phyloP scores from a whole-genome alignment of 2,888 invertebrate species.

The Acleris literana region DNA sequence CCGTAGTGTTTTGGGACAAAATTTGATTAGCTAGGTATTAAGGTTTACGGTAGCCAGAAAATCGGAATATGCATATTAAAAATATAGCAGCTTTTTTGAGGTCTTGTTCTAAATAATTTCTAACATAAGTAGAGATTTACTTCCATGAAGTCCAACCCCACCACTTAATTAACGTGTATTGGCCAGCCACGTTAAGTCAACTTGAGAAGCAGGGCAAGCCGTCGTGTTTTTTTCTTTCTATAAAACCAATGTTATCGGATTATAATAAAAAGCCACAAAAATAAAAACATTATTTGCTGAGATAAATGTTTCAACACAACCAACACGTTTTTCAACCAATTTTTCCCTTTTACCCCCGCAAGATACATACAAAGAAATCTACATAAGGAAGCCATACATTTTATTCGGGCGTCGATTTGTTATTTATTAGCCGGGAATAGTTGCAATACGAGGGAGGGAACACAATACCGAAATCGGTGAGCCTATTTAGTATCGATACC shows the following conservation, averaged over 20 bases:
- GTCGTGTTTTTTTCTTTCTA: too few relatives aligned
- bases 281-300: constrained; percentile 9
- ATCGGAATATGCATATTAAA: background rate
- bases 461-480: constrained; percentile 78
- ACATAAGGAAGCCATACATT: constrained; percentile 75
- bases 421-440: constrained; percentile 82
- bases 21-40: constrained; percentile 57
- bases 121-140: too few relatives aligned
- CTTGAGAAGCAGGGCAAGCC: too few relatives aligned
- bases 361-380: constrained; percentile 57
- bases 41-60: background rate
- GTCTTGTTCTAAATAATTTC: background rate
- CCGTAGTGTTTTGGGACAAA: constrained; percentile 55
- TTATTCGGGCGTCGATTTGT: constrained; percentile 81
- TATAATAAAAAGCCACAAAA: background rate
- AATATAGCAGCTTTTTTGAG: background rate
- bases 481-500: constrained; percentile 77
- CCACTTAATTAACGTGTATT: too few relatives aligned
- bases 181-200: too few relatives aligned
- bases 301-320: constrained; percentile 33
- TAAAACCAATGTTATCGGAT: background rate
- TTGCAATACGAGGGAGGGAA: constrained; percentile 75
- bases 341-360: constrained; percentile 54
- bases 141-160: too few relatives aligned
- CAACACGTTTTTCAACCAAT: constrained; percentile 40